Base-by-base conservation (phyloP, 2,797 vertebrate genomes). In the Florisuga fusca region DNA sequence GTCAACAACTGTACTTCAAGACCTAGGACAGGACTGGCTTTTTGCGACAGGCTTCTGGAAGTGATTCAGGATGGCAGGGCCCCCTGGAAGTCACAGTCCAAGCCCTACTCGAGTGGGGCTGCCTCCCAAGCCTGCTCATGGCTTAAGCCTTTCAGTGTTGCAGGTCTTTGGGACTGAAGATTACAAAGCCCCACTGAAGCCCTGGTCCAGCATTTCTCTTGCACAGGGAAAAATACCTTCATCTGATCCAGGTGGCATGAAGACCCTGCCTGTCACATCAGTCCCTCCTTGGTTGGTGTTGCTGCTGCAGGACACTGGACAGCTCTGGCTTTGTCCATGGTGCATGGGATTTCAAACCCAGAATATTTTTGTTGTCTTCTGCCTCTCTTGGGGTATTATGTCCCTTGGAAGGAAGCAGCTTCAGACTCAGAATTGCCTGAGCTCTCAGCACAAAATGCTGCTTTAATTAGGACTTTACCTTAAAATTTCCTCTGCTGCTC, bases 371-470 rank as follows among this genome's bases (percentile, higher is more conserved):
- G 38, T 10, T 63, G 6, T 71, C 27, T 75, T 29, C 29, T 16
- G 9, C 0, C 1, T 62, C 29, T 62, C 69, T 43, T 61, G 26
- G 38, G 18, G 20, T 53, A 41, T 57, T 0, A 0, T 17, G 12
- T 12, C 36, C 27, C 43, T 43, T 36, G 43, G 54, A 81, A 93
- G 51, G 29, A 90, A 83, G 51, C 1, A 1, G 27, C 23, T 31
- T 87, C 68, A 50, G 54, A 81, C 48, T 74, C 61, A 87, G 45
- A 72, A 46, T 22, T 48, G 58, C 59, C 43, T 6, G 21, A 82
- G 55, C 10, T 66, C 63, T 54, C 15, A 7, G 41, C 75, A 89
- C 1, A 6, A 82, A 73, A 73, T 4, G 22, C 31, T 89, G 73
- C 54, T 80, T 48, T 45, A 57, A 36, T 72, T 54, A 61, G 66